These are phyloP conservation scores for Pungitius pungitius DNA, from an alignment of 2,113 vertebrate species.

Conservation along the genomic window DNA sequence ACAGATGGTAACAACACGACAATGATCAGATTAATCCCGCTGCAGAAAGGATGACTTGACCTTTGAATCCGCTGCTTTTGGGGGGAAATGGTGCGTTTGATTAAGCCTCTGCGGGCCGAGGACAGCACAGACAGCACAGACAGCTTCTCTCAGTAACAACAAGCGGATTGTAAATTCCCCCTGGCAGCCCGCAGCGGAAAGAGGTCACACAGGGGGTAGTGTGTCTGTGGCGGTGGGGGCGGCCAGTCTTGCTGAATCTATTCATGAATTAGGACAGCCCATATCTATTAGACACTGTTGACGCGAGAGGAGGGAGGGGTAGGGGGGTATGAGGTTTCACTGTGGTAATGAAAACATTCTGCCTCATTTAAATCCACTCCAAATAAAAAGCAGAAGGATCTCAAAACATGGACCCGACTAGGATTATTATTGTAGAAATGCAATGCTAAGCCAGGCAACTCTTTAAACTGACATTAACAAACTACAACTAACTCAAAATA, in stretches of 20 bases:
- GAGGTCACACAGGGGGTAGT: constrained; percentile 49
- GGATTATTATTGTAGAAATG: background rate
- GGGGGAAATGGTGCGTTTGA: background rate
- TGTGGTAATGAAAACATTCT: constrained; percentile 1
- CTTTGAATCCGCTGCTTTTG: constrained; percentile 18
- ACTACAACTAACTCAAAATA: too few relatives aligned
- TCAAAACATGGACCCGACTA: background rate
- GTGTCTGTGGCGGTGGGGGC: constrained; percentile 28
- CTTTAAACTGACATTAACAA: too few relatives aligned
- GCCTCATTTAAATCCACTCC: background rate
- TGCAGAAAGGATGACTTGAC: background rate
- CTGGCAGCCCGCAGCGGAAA: constrained; percentile 48
- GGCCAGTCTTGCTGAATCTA: constrained; percentile 49
- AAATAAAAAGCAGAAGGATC: background rate
- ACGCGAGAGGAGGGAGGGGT: too few relatives aligned
- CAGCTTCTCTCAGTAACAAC: constrained; percentile 21
- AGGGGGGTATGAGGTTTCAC: background rate
- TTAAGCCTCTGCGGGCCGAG: background rate
- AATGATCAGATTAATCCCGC: background rate
- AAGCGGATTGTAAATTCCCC: constrained; percentile 45
- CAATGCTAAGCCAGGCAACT: background rate
- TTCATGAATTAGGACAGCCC: constrained; percentile 44
- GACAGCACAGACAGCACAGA: too few relatives aligned
- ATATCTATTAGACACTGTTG: constrained; percentile 21
- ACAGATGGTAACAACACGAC: background rate